Percentiles rank a stretch among this genome's conserved stretches.
Evolutionary conservation across 2,888 invertebrate genomes (phyloP).

Genomic region (Eupeodes luniger): DNA sequence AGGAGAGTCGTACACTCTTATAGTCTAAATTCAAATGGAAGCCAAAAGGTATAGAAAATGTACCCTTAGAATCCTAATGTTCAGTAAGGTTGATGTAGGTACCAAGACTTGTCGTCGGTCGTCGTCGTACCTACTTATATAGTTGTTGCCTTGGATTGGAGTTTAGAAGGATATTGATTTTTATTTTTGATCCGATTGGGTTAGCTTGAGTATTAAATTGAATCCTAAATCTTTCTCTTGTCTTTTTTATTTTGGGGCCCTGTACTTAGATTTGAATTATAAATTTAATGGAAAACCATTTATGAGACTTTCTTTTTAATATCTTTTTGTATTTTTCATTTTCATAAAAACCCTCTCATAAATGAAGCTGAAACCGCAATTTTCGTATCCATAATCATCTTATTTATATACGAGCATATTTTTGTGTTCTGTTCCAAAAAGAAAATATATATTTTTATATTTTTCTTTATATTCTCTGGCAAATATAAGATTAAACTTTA

Average conservation of each 20-base stretch:
- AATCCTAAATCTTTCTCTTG: conserved; percentile 33
- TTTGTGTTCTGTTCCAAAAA: not conserved
- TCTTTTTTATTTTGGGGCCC: not conserved
- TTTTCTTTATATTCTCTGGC: conserved; percentile 16
- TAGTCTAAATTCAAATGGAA: conserved; percentile 15
- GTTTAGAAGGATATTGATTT: conserved; percentile 53
- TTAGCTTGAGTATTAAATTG: conserved; percentile 62
- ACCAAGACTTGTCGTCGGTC: not conserved
- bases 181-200: conserved; percentile 51
- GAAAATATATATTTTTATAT: not conserved
- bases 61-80: not conserved
- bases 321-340: too few relatives aligned
- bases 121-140: too few relatives aligned
- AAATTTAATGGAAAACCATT: conserved; percentile 22
- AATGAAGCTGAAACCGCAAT: conserved; percentile 34
- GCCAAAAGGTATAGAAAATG: conserved; percentile 28
- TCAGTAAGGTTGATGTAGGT: not conserved
- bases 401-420: conserved; percentile 35
- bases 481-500: conserved; percentile 56
- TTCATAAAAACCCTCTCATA: conserved; percentile 4
- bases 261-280: conserved; percentile 1
- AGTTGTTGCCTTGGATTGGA: not conserved
- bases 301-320: not conserved
- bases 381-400: conserved; percentile 51
- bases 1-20: not conserved